Evolutionary conservation across 2,888 invertebrate species (phyloP).

Genomic region (Mimas tiliae): DNA sequence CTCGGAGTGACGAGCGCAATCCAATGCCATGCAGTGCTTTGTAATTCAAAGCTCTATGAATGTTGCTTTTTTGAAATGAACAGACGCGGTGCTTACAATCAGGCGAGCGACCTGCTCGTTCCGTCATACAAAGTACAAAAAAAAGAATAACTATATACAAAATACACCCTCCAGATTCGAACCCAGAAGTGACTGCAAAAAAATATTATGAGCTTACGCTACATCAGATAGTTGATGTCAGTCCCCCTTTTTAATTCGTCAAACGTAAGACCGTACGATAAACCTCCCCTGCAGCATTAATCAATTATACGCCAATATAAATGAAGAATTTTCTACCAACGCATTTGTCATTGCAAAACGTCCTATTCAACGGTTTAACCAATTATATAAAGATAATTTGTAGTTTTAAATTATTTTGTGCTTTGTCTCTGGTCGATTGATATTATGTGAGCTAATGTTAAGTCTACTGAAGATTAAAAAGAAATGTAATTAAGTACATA

Average conservation of each 20-base stretch:
- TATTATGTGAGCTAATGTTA: too few relatives aligned
- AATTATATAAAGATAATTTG: background rate
- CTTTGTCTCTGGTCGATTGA: background rate
- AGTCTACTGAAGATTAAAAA: too few relatives aligned
- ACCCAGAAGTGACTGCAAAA: background rate
- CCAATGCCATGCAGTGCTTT: too few relatives aligned
- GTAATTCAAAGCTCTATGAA: too few relatives aligned
- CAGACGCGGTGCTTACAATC: too few relatives aligned
- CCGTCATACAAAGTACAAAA: too few relatives aligned
- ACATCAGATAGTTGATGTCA: conserved; percentile 34
- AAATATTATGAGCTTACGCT: background rate
- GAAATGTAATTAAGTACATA: too few relatives aligned
- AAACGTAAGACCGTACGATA: conserved; percentile 63
- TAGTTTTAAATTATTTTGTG: background rate
- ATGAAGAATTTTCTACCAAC: conserved; percentile 30
- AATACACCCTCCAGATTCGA: too few relatives aligned
- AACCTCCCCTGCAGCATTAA: conserved; percentile 37
- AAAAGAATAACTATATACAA: too few relatives aligned
- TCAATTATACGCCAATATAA: conserved; percentile 27
- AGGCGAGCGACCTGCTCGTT: too few relatives aligned
- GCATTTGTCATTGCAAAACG: conserved; percentile 24
- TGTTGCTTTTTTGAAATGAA: too few relatives aligned
- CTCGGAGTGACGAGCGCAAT: too few relatives aligned
- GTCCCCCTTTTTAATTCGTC: conserved; percentile 78
- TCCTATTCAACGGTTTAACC: background rate